phyloP scores from a whole-genome alignment of 1,140 invertebrate genomes.

The Eupristina koningsbergeri region DNA sequence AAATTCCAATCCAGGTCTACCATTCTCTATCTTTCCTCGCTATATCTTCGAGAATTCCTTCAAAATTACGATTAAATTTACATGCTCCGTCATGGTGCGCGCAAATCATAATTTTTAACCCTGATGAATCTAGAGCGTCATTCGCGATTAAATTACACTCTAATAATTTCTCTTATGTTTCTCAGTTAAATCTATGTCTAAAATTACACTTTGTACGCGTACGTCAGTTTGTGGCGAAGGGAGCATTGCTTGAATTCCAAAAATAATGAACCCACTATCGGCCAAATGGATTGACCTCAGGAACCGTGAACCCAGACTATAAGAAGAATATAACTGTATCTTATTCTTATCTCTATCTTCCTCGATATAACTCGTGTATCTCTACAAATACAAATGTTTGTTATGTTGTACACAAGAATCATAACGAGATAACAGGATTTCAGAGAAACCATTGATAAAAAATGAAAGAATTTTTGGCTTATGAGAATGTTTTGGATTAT shows the following conservation, averaged over 20 bases:
- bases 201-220: slow-evolving; percentile 32
- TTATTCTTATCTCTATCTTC: neutral
- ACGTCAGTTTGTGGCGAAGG: slow-evolving; percentile 5
- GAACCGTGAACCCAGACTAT: slow-evolving; percentile 14
- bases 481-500: too few relatives aligned
- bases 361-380: neutral
- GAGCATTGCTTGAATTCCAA: slow-evolving; percentile 46
- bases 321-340: neutral
- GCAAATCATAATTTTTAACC: slow-evolving; percentile 35
- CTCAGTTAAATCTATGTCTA: slow-evolving; percentile 38
- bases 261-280: slow-evolving; percentile 45
- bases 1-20: neutral
- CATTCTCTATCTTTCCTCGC: neutral
- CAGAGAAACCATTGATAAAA: too few relatives aligned
- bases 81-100: neutral
- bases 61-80: slow-evolving; percentile 11
- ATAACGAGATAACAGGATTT: neutral
- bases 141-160: slow-evolving; percentile 45
- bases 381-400: neutral
- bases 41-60: neutral
- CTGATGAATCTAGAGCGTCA: slow-evolving; percentile 39
- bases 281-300: slow-evolving; percentile 39
- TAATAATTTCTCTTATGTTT: slow-evolving; percentile 43
- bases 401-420: neutral
- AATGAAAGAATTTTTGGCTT: too few relatives aligned